Evolutionary conservation across 2,113 vertebrate genomes (phyloP).

Genomic region (Corydoras sp.): DNA sequence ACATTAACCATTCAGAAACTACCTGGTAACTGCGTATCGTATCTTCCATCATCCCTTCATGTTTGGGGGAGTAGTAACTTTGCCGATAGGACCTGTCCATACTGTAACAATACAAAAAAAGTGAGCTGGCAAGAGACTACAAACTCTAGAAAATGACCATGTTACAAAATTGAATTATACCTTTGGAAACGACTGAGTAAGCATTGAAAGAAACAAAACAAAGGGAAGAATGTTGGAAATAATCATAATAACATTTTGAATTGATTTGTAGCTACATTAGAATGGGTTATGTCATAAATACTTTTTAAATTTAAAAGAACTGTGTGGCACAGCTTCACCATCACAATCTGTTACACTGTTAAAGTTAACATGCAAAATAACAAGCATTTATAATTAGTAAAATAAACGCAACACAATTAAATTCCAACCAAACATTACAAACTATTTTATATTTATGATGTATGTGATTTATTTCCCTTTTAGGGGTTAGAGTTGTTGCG

Average conservation of each 20-base stretch:
- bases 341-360: too few species aligned
- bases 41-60: constrained; percentile 85
- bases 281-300: too few species aligned
- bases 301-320: too few species aligned
- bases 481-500: not conserved
- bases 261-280: too few species aligned
- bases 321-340: too few species aligned
- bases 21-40: constrained; percentile 83
- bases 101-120: constrained; percentile 66
- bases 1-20: constrained; percentile 6
- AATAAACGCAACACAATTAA: too few species aligned
- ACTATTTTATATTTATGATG: not conserved
- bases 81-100: constrained; percentile 93
- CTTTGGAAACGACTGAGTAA: constrained; percentile 59
- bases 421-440: too few species aligned
- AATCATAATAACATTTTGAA: too few species aligned
- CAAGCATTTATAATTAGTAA: too few species aligned
- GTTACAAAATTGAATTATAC: constrained; percentile 46
- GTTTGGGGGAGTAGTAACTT: constrained; percentile 75
- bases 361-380: too few species aligned
- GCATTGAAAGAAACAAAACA: constrained; percentile 42
- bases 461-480: not conserved
- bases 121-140: not conserved
- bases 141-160: not conserved
- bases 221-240: constrained; percentile 9